Conservation (phyloP, 37 sponge, comb jelly and placozoan species). For the Mnemiopsis leidyi region DNA sequence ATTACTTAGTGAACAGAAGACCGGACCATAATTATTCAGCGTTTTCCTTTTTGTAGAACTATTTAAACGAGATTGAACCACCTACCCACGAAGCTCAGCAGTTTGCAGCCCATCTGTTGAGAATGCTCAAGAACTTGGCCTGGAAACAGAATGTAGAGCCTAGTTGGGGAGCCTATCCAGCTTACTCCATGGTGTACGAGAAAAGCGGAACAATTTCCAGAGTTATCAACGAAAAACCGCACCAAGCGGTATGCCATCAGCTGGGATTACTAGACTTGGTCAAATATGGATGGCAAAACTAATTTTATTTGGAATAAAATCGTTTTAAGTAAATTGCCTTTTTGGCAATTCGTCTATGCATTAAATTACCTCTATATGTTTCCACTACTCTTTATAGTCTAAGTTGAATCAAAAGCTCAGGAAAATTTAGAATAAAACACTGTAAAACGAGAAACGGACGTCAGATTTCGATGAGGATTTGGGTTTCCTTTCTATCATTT, state of each 20-base stretch:
- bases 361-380: no score
- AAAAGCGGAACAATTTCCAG: background rate
- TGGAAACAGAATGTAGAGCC: no score
- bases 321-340: no score
- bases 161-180: background rate
- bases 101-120: background rate
- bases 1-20: background rate
- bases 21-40: background rate
- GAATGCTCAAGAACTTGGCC: constrained; percentile 19
- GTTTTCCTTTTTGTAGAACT: background rate
- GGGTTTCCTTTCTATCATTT: no score
- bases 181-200: background rate
- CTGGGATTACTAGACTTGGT: background rate
- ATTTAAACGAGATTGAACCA: background rate
- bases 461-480: no score
- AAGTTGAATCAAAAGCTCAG: no score
- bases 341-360: no score
- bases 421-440: no score
- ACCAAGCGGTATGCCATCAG: background rate
- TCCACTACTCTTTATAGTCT: no score
- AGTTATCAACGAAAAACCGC: background rate
- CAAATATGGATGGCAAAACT: constrained; percentile 43
- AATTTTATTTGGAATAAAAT: no score
- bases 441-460: no score
- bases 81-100: background rate